Evolutionary conservation across 1,140 invertebrate species (phyloP), one percentile per base, ranked within the genome.

Genomic region (Varroa destructor): DNA sequence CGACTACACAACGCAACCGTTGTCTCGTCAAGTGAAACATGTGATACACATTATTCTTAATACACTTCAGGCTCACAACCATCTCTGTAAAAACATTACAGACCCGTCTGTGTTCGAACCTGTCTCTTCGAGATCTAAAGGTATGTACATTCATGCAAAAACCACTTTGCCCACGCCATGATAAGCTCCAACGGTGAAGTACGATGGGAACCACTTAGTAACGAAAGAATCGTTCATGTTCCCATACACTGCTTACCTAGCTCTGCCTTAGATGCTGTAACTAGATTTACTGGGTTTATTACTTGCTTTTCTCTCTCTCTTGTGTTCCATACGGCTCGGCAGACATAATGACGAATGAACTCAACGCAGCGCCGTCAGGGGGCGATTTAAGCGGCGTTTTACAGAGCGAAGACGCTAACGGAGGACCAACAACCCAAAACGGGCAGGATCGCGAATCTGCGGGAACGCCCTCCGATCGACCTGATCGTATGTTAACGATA

Each of bases 41-140:
- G 81, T 96, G 58, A 87, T 98, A 56, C 85, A 87, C 76, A 91
- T 97, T 75, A 88, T 97, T n/a, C 84, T 98, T 64, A 93, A 94
- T 78, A 96, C 93, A 0, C 79, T 98, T 61, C 89, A 95, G 76
- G 86, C 88, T 36, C 92, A 97, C 77, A 88, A 91, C 79, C 91
- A 91, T 83, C 85, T 87, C 58, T 93, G 90, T 78, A 85, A 86
- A 75, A 84, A 88, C 73, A 87, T 90, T 71, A 87, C 89, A 54
- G 86, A 88, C 58, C 73, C 74, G 14, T 71, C 10, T 87, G 87
- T 73, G 83, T 89, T 55, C 84, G 85, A 84, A 43, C 85, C 82
- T 51, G 81, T 84, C 43, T 82, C 85, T 0, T 84, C 84, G 4
- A 82, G 87, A 76, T 87, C 88, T 0, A 84, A 88, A 82, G 87